Evolutionary conservation across 2,113 vertebrate genomes (phyloP), one percentile per base, ranked within the genome.

Genomic region (Anser cygnoides): DNA sequence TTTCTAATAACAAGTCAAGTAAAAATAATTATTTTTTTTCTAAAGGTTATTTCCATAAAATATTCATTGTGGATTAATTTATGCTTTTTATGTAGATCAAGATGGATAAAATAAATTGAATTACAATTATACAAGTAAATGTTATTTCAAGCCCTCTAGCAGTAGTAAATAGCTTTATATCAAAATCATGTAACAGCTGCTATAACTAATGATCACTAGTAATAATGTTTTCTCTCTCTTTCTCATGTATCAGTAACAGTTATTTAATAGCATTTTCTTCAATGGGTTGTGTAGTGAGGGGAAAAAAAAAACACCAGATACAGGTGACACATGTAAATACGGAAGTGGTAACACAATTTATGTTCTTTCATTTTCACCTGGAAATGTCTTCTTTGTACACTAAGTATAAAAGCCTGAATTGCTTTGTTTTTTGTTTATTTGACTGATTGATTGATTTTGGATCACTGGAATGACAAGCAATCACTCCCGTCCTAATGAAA

Each of bases 161-260:
- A 97, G 92, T 95, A 98, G 97, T 97, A 98, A 98, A 97, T 97
- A 93, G 87, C 93, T 98, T 97, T 95, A 81, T 98, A 98, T 98
- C 89, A 96, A 93, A 97, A 98, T 98, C 97, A 98, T 8, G 1
- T 97, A 98, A 96, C 97, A 98, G 95, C 97, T 98, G 94, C 90
- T 93, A 84, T 92, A 93, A 77, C 92, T 92, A 87, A 93, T 95
- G 96, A 97, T 97, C 93, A 93, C 78, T 33, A 37, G 76, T 87
- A 92, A 94, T 84, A 93, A 95, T 93, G 79, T 94, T 96, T 97
- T 93, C 75, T 95, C 57, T 97, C 61, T 94, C 79, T 80, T 92
- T 95, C 92, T 96, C 79, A 74, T 95, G 83, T 89, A 88, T 70
- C 89, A 89, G 4, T 87, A 78, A 80, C 68, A 91, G 57, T 83